Evolutionary conservation across 2,888 invertebrate species (phyloP).

Genomic region (Argyra leucocephala): DNA sequence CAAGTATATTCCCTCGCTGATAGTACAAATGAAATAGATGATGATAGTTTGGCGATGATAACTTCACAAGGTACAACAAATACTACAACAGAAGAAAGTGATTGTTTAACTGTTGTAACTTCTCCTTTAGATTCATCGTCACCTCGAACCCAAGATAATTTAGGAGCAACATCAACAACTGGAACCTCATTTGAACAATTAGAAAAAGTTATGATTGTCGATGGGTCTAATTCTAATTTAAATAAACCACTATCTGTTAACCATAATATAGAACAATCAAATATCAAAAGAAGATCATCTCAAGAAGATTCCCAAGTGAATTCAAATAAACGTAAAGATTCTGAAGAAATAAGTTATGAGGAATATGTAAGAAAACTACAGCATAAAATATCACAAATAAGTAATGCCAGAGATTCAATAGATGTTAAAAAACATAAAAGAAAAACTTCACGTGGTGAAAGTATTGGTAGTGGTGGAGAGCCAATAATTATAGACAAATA

Average conservation of each 20-base stretch:
- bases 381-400: slow-evolving; percentile 59
- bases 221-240: slow-evolving; percentile 36
- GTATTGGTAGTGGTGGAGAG: slow-evolving; percentile 21
- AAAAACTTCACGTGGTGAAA: slow-evolving; percentile 46
- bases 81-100: slow-evolving; percentile 54
- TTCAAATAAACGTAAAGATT: slow-evolving; percentile 30
- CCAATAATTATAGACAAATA: background rate
- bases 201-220: slow-evolving; percentile 20
- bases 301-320: slow-evolving; percentile 27
- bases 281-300: slow-evolving; percentile 26
- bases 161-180: slow-evolving; percentile 24
- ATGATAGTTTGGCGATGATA: slow-evolving; percentile 50
- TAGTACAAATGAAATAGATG: slow-evolving; percentile 45
- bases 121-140: slow-evolving; percentile 45
- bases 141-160: slow-evolving; percentile 32
- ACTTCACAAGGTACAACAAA: slow-evolving; percentile 39
- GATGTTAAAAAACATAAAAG: slow-evolving; percentile 49
- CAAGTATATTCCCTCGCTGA: slow-evolving; percentile 21
- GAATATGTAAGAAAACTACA: slow-evolving; percentile 58
- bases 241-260: slow-evolving; percentile 22
- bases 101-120: slow-evolving; percentile 48
- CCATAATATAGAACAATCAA: slow-evolving; percentile 13
- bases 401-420: slow-evolving; percentile 59
- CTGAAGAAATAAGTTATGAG: slow-evolving; percentile 45
- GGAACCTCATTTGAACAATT: slow-evolving; percentile 24